Evolutionary conservation across 2,888 invertebrate genomes (phyloP).

Genomic region (Sminthurides aquaticus): DNA sequence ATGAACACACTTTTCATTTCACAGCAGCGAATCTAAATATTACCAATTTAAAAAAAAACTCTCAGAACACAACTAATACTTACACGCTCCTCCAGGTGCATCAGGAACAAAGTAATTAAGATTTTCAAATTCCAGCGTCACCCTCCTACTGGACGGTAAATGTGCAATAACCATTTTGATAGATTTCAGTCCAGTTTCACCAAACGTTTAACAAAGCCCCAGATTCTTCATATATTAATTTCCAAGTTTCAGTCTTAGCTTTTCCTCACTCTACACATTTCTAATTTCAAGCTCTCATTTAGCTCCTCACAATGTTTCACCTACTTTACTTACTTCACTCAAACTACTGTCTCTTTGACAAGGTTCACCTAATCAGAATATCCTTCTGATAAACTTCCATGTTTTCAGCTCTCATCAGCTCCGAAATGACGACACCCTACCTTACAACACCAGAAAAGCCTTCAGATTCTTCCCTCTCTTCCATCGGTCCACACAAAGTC

Average conservation of each 20-base stretch:
- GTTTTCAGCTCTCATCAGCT: not conserved
- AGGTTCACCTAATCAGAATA: not conserved
- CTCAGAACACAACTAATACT: too few relatives aligned
- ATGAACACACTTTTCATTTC: too few relatives aligned
- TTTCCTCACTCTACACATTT: too few relatives aligned
- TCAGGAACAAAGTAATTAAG: slow-evolving; percentile 69
- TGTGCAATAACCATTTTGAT: slow-evolving; percentile 51
- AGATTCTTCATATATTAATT: too few relatives aligned
- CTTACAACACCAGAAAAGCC: too few relatives aligned
- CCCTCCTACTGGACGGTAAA: slow-evolving; percentile 72
- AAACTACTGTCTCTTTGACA: too few relatives aligned
- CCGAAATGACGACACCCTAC: not conserved
- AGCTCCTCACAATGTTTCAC: not conserved
- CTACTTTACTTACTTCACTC: not conserved
- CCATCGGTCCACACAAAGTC: not conserved
- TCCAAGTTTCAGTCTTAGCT: too few relatives aligned
- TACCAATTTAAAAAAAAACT: too few relatives aligned
- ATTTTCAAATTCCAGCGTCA: slow-evolving; percentile 83
- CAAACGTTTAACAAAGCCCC: too few relatives aligned
- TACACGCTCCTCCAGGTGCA: slow-evolving; percentile 9
- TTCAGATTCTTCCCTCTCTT: not conserved
- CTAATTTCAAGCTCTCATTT: too few relatives aligned
- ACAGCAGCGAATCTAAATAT: too few relatives aligned
- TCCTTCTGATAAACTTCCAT: not conserved
- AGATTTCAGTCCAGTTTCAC: not conserved